Evolutionary conservation across 2,113 vertebrate genomes (phyloP), one percentile per base, ranked within the genome.

Genomic region (Gobiocypris rarus): DNA sequence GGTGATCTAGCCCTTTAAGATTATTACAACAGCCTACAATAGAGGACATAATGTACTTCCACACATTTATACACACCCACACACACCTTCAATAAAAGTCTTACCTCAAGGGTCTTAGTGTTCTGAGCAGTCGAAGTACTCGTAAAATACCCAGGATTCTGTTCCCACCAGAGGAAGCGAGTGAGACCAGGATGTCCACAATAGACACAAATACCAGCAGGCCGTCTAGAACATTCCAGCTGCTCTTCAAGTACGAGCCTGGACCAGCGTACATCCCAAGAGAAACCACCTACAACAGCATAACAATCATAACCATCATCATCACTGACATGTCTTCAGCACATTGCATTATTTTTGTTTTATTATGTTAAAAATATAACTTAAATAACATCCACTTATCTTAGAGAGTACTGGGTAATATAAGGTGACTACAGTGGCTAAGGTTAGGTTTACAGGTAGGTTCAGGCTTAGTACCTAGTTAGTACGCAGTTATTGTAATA

Each of bases 221-320:
- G n/a, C 98, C 98, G 3, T 99, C 98, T 79, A 99, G 91, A 59
- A 98, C 84, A 0, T 99, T 99, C 98, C 98, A 99, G 93, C 96
- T 98, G 94, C 97, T 99, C 91, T 97, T 95, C 70, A 99, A 95
- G 87, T 99, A 99, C 1, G 96, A 95, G 4, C 93, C 93, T 0
- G 95, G 91, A 3, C 97, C 97, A 2, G 95, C 95, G 82, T 97
- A 95, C 88, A 99, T 92, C 58, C 97, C 97, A 86, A 96, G 93
- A 31, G 98, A 96, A 6, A 97, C 95, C 82, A 99, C 96, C 98
- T 99, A 59, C 8, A 38, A 48, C 48, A 26, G 4, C 22, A 75
- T 7, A 31, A 31, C 5, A 26, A 67, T 17, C 26, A 52, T 31
- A 19, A 56, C 50, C 31, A 58, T n/a, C 11, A 17, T 8, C 22